Percentiles rank a stretch among this genome's conserved stretches.
Conservation (phyloP, 1,140 invertebrate genomes). For the Matsumurasca onukii region DNA sequence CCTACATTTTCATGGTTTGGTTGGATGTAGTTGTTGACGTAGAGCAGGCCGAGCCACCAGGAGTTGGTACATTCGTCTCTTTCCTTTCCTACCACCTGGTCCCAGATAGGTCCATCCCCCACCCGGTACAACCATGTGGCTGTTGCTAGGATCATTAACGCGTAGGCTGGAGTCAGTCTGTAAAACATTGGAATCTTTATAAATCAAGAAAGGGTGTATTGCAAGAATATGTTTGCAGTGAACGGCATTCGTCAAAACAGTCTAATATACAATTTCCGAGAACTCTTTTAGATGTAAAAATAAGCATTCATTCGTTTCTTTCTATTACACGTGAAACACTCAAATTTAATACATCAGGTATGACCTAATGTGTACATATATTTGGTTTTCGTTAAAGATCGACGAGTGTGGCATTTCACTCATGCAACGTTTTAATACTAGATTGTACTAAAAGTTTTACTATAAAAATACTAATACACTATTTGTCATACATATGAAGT, state of each 20-base stretch:
- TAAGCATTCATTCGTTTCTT: background rate
- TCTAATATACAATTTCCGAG: background rate
- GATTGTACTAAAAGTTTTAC: no score
- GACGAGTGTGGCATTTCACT: no score
- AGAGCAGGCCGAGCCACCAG: constrained; percentile 61
- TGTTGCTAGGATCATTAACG: constrained; percentile 47
- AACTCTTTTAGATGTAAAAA: background rate
- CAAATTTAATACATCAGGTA: background rate
- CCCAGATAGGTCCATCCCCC: constrained; percentile 50
- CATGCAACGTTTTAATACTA: no score
- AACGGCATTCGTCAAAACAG: background rate
- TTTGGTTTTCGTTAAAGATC: no score
- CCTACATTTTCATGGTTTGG: constrained; percentile 39
- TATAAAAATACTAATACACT: no score
- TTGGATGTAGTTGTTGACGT: constrained; percentile 59
- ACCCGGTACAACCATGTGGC: constrained; percentile 47
- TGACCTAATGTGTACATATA: background rate
- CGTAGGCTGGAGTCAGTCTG: constrained; percentile 53
- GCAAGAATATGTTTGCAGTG: constrained; percentile 13
- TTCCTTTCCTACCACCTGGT: constrained; percentile 37
- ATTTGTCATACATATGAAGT: no score
- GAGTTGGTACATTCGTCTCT: constrained; percentile 48
- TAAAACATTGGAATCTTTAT: no score
- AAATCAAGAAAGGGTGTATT: no score
- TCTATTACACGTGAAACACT: background rate